Conservation (phyloP, 2,797 vertebrate species). For the Amblyopsis hoosieri region DNA sequence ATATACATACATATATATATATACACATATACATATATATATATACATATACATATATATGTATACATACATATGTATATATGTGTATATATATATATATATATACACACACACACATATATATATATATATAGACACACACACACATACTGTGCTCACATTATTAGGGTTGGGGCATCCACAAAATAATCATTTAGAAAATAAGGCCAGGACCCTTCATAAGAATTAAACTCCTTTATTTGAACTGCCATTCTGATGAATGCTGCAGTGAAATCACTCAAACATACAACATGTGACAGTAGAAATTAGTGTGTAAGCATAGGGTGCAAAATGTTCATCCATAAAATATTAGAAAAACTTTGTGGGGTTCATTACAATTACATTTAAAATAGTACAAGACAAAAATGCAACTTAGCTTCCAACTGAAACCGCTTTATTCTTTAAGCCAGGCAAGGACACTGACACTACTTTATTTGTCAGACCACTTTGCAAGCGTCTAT, state of each 20-base stretch:
- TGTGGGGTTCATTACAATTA: slow-evolving; percentile 63
- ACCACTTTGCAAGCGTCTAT: slow-evolving; percentile 55
- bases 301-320: slow-evolving; percentile 71
- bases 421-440: slow-evolving; percentile 53
- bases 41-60: no score
- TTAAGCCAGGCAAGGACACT: slow-evolving; percentile 65
- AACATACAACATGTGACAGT: slow-evolving; percentile 71
- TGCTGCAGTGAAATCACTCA: slow-evolving; percentile 76
- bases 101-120: not conserved
- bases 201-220: slow-evolving; percentile 57
- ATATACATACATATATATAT: no score
- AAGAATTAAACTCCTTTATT: slow-evolving; percentile 80
- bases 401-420: slow-evolving; percentile 59
- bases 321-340: slow-evolving; percentile 71
- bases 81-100: no score
- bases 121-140: no score
- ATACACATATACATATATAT: no score
- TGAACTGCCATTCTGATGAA: slow-evolving; percentile 70
- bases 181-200: slow-evolving; percentile 9
- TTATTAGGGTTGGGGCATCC: not conserved
- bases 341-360: slow-evolving; percentile 76
- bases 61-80: no score
- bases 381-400: slow-evolving; percentile 74
- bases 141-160: not conserved
- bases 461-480: slow-evolving; percentile 38